Base-by-base conservation (phyloP, 2,797 vertebrate species). In the Sebastes glaucus region DNA sequence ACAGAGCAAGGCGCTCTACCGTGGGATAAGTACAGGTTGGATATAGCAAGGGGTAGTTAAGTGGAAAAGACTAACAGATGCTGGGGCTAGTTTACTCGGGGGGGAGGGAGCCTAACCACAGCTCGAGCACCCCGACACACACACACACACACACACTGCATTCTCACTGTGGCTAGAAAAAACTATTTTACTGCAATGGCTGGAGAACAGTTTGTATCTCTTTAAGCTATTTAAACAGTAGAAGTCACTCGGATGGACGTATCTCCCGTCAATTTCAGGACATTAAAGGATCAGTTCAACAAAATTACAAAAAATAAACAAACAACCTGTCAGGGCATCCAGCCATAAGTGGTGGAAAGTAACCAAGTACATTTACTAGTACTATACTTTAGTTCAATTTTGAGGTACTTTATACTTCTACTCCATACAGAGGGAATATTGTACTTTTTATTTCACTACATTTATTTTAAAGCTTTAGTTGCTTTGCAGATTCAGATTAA, bases 11-110 rank as follows among this genome's bases (percentile, higher is more conserved):
- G 83, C 91, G 77, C 89, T 91, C 66, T 70, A 88, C 86, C 69
- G 87, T 93, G 92, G 95, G 94, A 96, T 96, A 96, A 96, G 92
- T 96, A 94, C 93, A 90, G 93, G 95, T 95, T 96, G 87, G 77
- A 93, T 94, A 91, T 94, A 93, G 90, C 87, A 96, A 95, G 93
- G 79, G 95, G 94, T 96, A 95, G 94, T 96, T 96, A 96, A 95
- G 92, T 89, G 93, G 87, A 94, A 95, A 96, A 91, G 94, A 95
- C 94, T 95, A 95, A 96, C 94, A 96, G 93, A 96, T 95, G 95
- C 94, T 94, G 93, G 93, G 83, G 91, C 91, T 90, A 90, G 94
- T 96, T 95, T 95, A 95, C 92, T 92, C 81, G 72, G 77, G 88
- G 88, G 89, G 88, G 89, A 88, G 88, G 93, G 88, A 92, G 82